Evolutionary conservation across 2,113 vertebrate genomes (phyloP).

Genomic region (Equus quagga): DNA sequence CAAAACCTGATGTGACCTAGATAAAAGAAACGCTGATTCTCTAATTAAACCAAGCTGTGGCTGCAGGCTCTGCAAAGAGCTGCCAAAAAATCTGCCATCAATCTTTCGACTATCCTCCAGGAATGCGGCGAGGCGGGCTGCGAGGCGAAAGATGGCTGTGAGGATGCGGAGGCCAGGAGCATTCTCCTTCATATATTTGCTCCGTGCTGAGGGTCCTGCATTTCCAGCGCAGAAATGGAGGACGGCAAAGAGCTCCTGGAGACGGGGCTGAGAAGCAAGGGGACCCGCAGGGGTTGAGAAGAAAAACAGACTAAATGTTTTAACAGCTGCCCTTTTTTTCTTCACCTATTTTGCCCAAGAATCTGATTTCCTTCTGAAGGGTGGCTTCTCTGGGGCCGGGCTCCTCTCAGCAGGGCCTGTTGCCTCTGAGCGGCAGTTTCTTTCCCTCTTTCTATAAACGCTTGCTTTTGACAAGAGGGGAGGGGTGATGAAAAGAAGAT

Average conservation of each 20-base stretch:
- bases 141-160: slow-evolving; percentile 31
- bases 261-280: slow-evolving; percentile 49
- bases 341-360: slow-evolving; percentile 89
- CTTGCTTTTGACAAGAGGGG: slow-evolving; percentile 61
- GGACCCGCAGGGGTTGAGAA: slow-evolving; percentile 63
- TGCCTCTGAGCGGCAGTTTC: slow-evolving; percentile 81
- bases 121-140: slow-evolving; percentile 79
- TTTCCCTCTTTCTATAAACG: slow-evolving; percentile 75
- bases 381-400: slow-evolving; percentile 81
- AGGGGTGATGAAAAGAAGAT: slow-evolving; percentile 3
- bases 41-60: slow-evolving; percentile 90
- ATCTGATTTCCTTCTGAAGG: slow-evolving; percentile 89
- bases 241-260: slow-evolving; percentile 65
- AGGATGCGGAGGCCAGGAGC: slow-evolving; percentile 67
- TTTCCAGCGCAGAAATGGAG: slow-evolving; percentile 58
- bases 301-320: slow-evolving; percentile 89
- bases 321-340: slow-evolving; percentile 93
- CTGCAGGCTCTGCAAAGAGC: slow-evolving; percentile 83
- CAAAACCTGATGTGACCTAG: slow-evolving; percentile 91
- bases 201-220: background rate
- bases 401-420: slow-evolving; percentile 84
- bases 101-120: slow-evolving; percentile 86
- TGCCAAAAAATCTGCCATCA: slow-evolving; percentile 88
- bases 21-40: slow-evolving; percentile 88
- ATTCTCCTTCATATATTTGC: background rate